These are phyloP conservation scores for Pogonomyrmex californicus DNA, from an alignment of 1,140 invertebrate species.

Conservation along the genomic window DNA sequence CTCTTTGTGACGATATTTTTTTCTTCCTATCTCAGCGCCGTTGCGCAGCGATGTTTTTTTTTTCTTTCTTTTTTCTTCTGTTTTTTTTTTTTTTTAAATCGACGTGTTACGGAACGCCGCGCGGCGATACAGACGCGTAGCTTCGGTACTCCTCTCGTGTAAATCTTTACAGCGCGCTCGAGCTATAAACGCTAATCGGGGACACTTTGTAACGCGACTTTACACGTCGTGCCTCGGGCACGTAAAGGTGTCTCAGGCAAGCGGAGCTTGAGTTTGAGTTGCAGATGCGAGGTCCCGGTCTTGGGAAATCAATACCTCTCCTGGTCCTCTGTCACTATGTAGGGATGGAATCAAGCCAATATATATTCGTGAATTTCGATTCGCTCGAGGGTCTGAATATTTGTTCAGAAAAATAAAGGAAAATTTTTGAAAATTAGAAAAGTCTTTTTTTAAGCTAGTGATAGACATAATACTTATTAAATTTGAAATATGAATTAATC, in stretches of 20 bases:
- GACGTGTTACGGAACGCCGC: constrained; percentile 26
- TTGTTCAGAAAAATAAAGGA: not conserved
- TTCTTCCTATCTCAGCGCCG: not conserved
- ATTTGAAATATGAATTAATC: too few species aligned
- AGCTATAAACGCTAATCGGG: constrained; percentile 51
- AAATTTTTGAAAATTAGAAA: not conserved
- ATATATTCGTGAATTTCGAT: constrained; percentile 6
- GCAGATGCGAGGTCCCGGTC: constrained; percentile 75
- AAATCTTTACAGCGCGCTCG: constrained; percentile 35
- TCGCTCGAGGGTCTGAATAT: not conserved
- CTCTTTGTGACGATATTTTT: constrained; percentile 23
- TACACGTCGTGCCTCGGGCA: constrained; percentile 16
- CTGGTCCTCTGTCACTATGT: constrained; percentile 70
- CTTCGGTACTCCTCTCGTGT: constrained; percentile 12
- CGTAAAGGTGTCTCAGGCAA: constrained; percentile 56
- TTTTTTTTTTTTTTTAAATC: constrained; percentile 46
- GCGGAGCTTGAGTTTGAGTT: constrained; percentile 73
- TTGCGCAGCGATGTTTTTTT: constrained; percentile 31
- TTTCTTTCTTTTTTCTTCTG: not conserved
- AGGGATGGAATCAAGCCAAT: constrained; percentile 34
- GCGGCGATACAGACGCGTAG: not conserved
- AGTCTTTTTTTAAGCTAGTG: not conserved
- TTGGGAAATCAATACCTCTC: constrained; percentile 80
- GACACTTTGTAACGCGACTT: constrained; percentile 58
- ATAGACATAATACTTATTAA: too few species aligned